A percentile compares a stretch with the other conserved stretches of the same genome.
phyloP scores from a whole-genome alignment of 2,113 vertebrate genomes.

The Rhodinocichla rosea region DNA sequence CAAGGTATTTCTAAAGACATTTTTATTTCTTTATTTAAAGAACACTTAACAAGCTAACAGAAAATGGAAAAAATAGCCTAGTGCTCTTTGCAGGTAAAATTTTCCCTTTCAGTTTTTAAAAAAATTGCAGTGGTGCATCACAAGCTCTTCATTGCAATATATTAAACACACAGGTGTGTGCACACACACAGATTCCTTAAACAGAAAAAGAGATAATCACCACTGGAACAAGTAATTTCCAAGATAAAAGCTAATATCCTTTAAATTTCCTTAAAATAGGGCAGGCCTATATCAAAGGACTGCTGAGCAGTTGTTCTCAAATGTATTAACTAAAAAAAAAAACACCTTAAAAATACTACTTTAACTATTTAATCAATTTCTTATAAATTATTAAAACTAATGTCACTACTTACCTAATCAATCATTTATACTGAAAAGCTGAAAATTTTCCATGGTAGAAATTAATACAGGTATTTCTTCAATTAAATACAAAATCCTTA shows the following conservation, averaged over 20 bases:
- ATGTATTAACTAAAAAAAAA: conserved; percentile 42
- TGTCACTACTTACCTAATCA: conserved; percentile 79
- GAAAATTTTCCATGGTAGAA: conserved; percentile 68
- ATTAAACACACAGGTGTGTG: neutral
- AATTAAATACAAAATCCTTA: conserved; percentile 63
- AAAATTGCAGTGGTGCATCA: neutral
- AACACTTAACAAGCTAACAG: neutral
- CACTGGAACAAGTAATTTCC: neutral
- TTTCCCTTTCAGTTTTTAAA: neutral
- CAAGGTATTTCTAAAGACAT: neutral
- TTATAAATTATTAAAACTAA: conserved; percentile 69
- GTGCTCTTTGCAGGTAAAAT: neutral
- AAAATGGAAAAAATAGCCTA: neutral
- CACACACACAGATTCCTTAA: neutral
- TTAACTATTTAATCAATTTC: conserved; percentile 46
- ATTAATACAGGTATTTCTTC: conserved; percentile 69
- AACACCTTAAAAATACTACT: conserved; percentile 7
- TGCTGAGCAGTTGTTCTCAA: conserved; percentile 1
- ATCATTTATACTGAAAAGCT: conserved; percentile 76
- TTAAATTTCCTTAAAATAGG: neutral
- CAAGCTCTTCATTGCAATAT: neutral
- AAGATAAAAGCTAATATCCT: neutral
- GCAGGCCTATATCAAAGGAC: conserved; percentile 29
- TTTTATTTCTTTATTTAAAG: neutral
- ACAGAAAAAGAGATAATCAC: neutral